phyloP scores from a whole-genome alignment of 1,140 invertebrate species.

The Sinella curviseta region DNA sequence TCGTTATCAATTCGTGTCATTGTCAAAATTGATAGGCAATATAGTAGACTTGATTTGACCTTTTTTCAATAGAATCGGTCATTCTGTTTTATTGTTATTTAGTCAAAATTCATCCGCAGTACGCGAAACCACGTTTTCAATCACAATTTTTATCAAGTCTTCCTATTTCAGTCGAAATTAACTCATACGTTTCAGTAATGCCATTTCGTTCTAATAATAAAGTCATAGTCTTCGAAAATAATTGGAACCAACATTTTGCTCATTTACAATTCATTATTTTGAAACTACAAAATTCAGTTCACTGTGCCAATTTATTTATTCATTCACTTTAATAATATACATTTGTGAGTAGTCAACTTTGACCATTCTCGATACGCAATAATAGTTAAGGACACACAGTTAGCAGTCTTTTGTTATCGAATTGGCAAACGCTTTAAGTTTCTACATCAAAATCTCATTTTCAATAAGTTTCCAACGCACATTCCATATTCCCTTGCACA shows the following conservation, averaged over 20 bases:
- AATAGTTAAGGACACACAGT: constrained; percentile 14
- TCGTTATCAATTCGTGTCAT: no score
- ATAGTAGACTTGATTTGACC: no score
- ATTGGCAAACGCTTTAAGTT: neutral
- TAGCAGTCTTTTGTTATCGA: neutral
- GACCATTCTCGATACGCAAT: constrained; percentile 17
- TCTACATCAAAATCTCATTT: neutral
- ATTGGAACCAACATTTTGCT: no score
- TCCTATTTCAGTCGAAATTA: neutral
- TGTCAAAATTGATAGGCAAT: neutral
- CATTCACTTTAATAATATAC: neutral
- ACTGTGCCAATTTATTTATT: neutral
- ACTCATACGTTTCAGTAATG: no score
- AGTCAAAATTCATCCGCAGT: constrained; percentile 14
- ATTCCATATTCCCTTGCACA: constrained; percentile 22
- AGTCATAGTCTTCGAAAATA: no score
- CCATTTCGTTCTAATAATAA: no score
- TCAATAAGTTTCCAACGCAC: constrained; percentile 1
- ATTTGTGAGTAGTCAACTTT: neutral
- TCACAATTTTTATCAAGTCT: neutral
- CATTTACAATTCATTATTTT: no score
- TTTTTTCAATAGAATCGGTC: neutral
- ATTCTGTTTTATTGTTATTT: no score
- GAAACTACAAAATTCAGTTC: neutral
- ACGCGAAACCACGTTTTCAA: neutral